Base-by-base conservation (phyloP, 2,113 vertebrate genomes). In the Lota lota region DNA sequence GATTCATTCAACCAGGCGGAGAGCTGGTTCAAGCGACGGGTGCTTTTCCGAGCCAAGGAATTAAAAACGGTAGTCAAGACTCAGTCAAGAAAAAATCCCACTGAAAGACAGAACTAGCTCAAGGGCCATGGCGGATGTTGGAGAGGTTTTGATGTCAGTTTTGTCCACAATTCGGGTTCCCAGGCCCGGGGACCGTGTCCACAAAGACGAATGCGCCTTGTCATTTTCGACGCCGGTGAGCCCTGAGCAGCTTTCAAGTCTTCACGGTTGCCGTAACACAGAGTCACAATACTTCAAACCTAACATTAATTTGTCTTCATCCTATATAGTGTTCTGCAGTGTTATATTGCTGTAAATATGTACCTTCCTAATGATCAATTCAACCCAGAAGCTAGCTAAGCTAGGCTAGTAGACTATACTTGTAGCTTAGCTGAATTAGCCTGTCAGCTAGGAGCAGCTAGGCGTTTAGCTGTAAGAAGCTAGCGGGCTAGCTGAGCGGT, bases 181-280 rank as follows among this genome's bases (percentile, higher is more conserved):
- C 59, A 94, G 96, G 87, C 93, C 95, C 75, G 97, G 96, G 69
- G 97, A 99, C 92, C 93, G 96, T 67, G 97, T 99, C 85, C 96
- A 99, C 90, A 99, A 98, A 93, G 97, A 99, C 87, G 97, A 99
- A 88, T 99, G 97, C 90, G 97, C 95, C 87, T 96, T 97, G 87
- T 98, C 97, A 78, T 99, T 97, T 89, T 88, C 96, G 77, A 94
- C 94, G 15, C 96, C 96, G 94, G 97, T 98, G 93, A 94, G 93
- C 79, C 19, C 68, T 71, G 86, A 66, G 71, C 69, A 18, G 20
- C 62, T 69, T 50, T 8, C 22, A 24, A 67, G 68, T 62, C 4
- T 58, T 33, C 74, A 47, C 67, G 6, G 22, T 59, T 22, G 14
- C 22, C 40, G 12, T 14, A 47, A 47, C 12, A 47, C 36, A 24